phyloP scores from a whole-genome alignment of 1,140 invertebrate species.

The Nasonia vitripennis region DNA sequence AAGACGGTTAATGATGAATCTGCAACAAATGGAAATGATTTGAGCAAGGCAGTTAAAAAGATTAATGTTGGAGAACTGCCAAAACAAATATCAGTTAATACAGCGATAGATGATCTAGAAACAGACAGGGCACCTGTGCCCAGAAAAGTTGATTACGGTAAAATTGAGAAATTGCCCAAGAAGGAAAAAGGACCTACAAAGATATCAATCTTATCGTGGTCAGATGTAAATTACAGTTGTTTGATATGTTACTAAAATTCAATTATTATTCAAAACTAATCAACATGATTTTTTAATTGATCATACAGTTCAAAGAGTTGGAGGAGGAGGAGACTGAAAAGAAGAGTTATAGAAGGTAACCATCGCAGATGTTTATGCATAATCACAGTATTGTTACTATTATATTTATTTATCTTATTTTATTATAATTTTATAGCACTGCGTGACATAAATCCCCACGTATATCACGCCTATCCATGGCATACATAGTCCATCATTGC shows the following conservation, averaged over 20 bases:
- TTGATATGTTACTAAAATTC: neutral
- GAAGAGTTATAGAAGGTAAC: conserved; percentile 53
- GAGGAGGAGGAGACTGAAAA: conserved; percentile 62
- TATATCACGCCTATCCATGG: too few relatives aligned
- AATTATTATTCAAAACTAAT: conserved; percentile 16
- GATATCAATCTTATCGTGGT: conserved; percentile 75
- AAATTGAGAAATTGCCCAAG: conserved; percentile 57
- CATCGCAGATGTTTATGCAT: conserved; percentile 59
- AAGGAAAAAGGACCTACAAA: conserved; percentile 67
- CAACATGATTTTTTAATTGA: conserved; percentile 37
- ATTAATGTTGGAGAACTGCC: too few relatives aligned
- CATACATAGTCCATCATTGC: too few relatives aligned
- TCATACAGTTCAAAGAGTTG: conserved; percentile 71
- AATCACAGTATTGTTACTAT: conserved; percentile 22
- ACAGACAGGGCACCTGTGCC: conserved; percentile 56
- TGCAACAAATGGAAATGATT: too few relatives aligned
- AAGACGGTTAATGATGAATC: too few relatives aligned
- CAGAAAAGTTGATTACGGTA: conserved; percentile 51
- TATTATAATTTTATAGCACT: too few relatives aligned
- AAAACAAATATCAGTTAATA: too few relatives aligned
- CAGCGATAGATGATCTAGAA: conserved; percentile 50
- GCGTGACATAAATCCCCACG: too few relatives aligned
- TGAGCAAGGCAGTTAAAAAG: too few relatives aligned
- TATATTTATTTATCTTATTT: neutral
- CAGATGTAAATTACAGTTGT: conserved; percentile 66